A percentile compares a stretch with the other conserved stretches of the same genome.
Evolutionary conservation across 1,140 invertebrate genomes (phyloP).

Genomic region (Armadillidium nasatum): DNA sequence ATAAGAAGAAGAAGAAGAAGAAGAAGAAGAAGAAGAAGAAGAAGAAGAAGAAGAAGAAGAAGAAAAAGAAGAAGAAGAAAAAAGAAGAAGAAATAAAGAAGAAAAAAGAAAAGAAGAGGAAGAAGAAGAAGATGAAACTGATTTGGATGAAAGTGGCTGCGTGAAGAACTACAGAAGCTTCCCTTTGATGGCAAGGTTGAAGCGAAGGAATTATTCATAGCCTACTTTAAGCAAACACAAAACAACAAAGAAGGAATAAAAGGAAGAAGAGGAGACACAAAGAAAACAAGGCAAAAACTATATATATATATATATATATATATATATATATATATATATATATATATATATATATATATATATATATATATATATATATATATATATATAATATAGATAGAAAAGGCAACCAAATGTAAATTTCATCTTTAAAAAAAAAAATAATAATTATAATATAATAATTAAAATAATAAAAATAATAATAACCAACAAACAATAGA

Average conservation of each 20-base stretch:
- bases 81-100: too few relatives aligned
- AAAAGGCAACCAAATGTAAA: not conserved
- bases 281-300: not conserved
- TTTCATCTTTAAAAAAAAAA: too few relatives aligned
- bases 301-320: conserved; percentile 13
- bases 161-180: not conserved
- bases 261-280: not conserved
- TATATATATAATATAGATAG: not conserved
- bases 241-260: not conserved
- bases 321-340: not conserved
- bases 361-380: conserved; percentile 15
- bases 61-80: too few relatives aligned
- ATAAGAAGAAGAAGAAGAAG: too few relatives aligned
- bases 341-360: not conserved
- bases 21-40: too few relatives aligned
- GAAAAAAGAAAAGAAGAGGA: too few relatives aligned
- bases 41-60: too few relatives aligned
- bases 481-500: too few relatives aligned
- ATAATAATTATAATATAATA: too few relatives aligned
- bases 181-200: not conserved
- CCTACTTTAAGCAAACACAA: not conserved
- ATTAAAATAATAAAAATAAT: too few relatives aligned
- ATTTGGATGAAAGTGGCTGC: not conserved
- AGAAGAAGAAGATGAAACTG: too few relatives aligned
- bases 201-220: conserved; percentile 5